phyloP scores from a whole-genome alignment of 2,888 invertebrate genomes.

The Thymelicus sylvestris region DNA sequence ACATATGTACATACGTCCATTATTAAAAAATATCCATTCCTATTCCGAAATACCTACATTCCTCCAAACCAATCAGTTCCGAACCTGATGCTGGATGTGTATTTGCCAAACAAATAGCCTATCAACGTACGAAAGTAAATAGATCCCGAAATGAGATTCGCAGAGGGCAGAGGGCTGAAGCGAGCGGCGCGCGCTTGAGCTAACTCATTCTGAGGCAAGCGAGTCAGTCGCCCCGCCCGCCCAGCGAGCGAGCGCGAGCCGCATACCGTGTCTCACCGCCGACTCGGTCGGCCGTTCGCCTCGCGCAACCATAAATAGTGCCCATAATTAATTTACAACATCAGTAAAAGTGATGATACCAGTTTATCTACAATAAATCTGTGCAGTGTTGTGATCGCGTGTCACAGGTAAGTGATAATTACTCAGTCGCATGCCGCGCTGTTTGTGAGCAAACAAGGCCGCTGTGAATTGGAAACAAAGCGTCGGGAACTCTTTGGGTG shows the following conservation, averaged over 20 bases:
- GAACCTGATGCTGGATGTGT: constrained; percentile 6
- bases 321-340: constrained; percentile 80
- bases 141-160: constrained; percentile 34
- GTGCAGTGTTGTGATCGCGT: constrained; percentile 80
- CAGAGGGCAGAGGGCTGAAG: constrained; percentile 55
- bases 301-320: constrained; percentile 65
- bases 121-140: constrained; percentile 24
- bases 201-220: constrained; percentile 45
- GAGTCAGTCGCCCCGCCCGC: constrained; percentile 67
- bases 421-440: constrained; percentile 71
- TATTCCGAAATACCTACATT: neutral
- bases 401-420: constrained; percentile 84
- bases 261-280: constrained; percentile 58
- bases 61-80: neutral
- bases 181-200: constrained; percentile 63
- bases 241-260: constrained; percentile 50
- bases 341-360: constrained; percentile 82
- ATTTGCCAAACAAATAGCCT: constrained; percentile 35
- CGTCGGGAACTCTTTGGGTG: constrained; percentile 66
- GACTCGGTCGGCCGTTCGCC: constrained; percentile 70
- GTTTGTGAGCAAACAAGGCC: constrained; percentile 73
- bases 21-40: no score
- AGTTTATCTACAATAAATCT: constrained; percentile 83
- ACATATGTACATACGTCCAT: neutral
- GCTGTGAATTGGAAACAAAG: constrained; percentile 58